These are phyloP conservation scores for Empis livida DNA, from an alignment of 2,888 invertebrate genomes.

Conservation along the genomic window DNA sequence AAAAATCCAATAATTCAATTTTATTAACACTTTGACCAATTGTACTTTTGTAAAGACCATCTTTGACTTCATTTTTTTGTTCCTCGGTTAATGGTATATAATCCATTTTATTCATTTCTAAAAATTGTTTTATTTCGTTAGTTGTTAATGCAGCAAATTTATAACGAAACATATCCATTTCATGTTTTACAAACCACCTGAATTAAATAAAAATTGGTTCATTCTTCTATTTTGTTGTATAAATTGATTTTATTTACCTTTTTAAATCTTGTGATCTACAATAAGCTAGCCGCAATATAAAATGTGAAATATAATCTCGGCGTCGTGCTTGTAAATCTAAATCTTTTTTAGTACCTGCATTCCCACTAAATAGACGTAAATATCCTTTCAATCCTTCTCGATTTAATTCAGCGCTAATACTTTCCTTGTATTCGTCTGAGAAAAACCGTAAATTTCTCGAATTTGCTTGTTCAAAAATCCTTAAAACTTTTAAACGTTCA, in stretches of 20 bases:
- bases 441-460: slow-evolving; percentile 47
- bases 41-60: slow-evolving; percentile 48
- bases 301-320: slow-evolving; percentile 85
- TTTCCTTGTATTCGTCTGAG: slow-evolving; percentile 54
- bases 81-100: slow-evolving; percentile 53
- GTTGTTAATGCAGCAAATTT: slow-evolving; percentile 51
- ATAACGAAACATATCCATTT: slow-evolving; percentile 79
- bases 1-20: slow-evolving; percentile 54
- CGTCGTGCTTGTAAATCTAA: slow-evolving; percentile 51
- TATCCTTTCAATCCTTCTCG: slow-evolving; percentile 55
- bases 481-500: slow-evolving; percentile 66
- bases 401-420: slow-evolving; percentile 48
- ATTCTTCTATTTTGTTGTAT: not conserved
- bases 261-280: slow-evolving; percentile 75
- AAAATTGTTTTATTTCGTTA: slow-evolving; percentile 48
- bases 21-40: slow-evolving; percentile 40
- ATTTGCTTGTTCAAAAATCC: slow-evolving; percentile 62
- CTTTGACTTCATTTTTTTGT: slow-evolving; percentile 50
- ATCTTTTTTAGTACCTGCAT: slow-evolving; percentile 42
- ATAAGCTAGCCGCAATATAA: slow-evolving; percentile 80
- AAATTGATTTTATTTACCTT: slow-evolving; percentile 22
- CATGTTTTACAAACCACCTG: slow-evolving; percentile 77
- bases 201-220: slow-evolving; percentile 4
- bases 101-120: slow-evolving; percentile 52
- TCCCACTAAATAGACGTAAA: slow-evolving; percentile 45